Evolutionary conservation across 2,888 invertebrate species (phyloP), one percentile per base, ranked within the genome.

Genomic region (Emmelina monodactyla): DNA sequence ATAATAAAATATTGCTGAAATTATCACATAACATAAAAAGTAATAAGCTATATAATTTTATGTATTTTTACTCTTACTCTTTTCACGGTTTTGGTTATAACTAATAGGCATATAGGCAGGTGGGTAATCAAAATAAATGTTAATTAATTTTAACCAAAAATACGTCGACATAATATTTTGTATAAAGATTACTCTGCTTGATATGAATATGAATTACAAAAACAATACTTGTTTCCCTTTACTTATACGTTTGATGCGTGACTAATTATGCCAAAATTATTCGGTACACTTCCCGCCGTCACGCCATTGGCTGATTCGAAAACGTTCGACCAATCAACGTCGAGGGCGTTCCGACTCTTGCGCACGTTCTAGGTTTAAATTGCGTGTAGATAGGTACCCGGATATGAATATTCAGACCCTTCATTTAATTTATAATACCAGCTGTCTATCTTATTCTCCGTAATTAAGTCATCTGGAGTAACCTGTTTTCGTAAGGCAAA

Each of bases 261-360:
- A 75, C 76, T 76, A 76, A 78, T 78, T 76, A 72, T 72, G 71
- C 73, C 73, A 68, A 76, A 78, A 72, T 72, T 72, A 73, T 64
- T 69, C 68, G 47, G 47, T 44, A 42, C 51, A 47, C 57, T 62
- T 61, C 51, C 58, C 54, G 60, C 54, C 51, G 45, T 43, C 50
- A 42, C 43, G 55, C 50, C 49, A 76, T 78, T 78, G 76, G 76
- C 52, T 51, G 56, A 55, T 59, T 58, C 55, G 47, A 63, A 66
- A 63, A 59, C 62, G 63, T 58, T 49, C 50, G 51, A 41, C 79
- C 78, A 79, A 79, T 78, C 52, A 54, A 50, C 55, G 56, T 15
- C 43, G 58, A 58, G 72, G 76, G 76, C 76, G 78, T 65, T 55
- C 47, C 69, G 43, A 53, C 75, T 66, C 73, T 47, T 52, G 73